phyloP scores from a whole-genome alignment of 2,113 vertebrate genomes.

The Cygnus buccinator region DNA sequence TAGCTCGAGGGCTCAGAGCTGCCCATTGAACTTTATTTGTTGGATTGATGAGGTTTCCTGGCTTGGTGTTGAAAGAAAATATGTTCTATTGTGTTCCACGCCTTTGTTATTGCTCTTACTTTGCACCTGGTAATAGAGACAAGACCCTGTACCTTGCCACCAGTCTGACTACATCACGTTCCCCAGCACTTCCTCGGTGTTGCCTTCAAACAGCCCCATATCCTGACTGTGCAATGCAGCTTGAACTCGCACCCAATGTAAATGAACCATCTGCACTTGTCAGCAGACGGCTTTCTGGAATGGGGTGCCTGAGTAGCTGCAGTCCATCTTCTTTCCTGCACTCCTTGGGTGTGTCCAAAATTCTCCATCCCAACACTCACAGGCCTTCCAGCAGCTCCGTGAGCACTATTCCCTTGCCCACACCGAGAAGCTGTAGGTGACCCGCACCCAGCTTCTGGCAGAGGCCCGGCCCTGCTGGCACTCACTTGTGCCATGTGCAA shows the following conservation, averaged over 20 bases:
- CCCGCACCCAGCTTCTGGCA: not conserved
- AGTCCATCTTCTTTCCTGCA: not conserved
- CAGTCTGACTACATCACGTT: not conserved
- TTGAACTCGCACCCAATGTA: not conserved
- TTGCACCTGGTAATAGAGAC: not conserved
- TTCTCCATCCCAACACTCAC: no score
- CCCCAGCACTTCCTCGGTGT: not conserved
- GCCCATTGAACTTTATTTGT: not conserved
- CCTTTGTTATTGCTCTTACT: not conserved
- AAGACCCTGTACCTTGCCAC: no score
- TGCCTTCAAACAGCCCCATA: not conserved
- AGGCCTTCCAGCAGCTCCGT: not conserved
- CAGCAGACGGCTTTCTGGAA: not conserved
- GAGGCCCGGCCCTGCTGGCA: not conserved
- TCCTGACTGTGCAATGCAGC: rapidly evolving
- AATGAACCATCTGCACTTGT: not conserved
- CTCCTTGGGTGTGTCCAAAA: not conserved
- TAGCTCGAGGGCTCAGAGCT: not conserved
- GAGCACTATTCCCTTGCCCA: not conserved
- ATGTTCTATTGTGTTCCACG: not conserved
- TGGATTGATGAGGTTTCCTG: not conserved
- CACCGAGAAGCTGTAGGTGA: not conserved
- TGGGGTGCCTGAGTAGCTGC: not conserved
- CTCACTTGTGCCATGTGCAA: not conserved
- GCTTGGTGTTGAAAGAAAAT: not conserved